Conservation (phyloP, 2,113 vertebrate species). For the Serinus canaria region DNA sequence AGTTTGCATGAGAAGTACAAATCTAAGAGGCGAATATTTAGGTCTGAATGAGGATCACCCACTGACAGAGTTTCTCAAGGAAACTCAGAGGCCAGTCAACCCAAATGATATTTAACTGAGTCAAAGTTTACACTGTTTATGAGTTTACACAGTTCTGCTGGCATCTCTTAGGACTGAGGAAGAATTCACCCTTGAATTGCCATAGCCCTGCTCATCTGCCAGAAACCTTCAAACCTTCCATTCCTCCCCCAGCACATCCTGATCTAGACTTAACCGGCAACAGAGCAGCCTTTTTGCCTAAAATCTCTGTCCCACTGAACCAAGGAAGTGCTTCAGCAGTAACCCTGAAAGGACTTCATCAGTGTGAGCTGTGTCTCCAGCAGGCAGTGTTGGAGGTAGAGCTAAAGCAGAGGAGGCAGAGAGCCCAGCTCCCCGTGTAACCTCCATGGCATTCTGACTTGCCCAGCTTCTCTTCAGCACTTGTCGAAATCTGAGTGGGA, state of each 20-base stretch:
- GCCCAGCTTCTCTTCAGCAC: background rate
- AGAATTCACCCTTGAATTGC: background rate
- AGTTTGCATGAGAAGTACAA: background rate
- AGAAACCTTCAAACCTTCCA: background rate
- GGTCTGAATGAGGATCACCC: background rate
- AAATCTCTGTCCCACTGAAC: background rate
- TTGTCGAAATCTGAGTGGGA: background rate
- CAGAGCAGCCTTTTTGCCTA: background rate
- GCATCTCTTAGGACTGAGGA: background rate
- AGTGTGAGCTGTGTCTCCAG: background rate
- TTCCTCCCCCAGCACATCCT: background rate
- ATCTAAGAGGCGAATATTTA: background rate
- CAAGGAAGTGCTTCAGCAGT: background rate
- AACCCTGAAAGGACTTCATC: background rate
- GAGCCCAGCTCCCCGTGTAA: background rate
- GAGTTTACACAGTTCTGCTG: background rate
- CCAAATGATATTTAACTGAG: background rate
- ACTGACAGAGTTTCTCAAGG: background rate
- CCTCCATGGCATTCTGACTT: background rate
- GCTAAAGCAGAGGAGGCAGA: background rate
- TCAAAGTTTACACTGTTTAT: conserved; percentile 1
- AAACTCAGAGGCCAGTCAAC: background rate
- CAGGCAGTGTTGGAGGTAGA: background rate
- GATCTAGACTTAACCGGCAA: rapidly evolving
- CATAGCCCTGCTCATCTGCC: rapidly evolving